These are phyloP conservation scores for Ferrisia virgata DNA, from an alignment of 2,888 invertebrate genomes.

Conservation along the genomic window DNA sequence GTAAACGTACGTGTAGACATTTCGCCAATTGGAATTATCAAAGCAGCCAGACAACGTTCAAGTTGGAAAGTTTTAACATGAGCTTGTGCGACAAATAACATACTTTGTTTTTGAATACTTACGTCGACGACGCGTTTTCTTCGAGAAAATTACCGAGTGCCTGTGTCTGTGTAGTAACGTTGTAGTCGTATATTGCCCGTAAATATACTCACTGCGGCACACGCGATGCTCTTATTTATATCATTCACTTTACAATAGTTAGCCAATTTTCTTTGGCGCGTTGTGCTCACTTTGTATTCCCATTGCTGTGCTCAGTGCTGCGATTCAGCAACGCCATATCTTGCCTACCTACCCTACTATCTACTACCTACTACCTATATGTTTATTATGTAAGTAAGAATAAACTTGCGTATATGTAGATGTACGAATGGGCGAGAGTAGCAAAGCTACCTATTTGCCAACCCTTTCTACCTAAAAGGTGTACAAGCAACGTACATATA, in stretches of 20 bases:
- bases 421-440: neutral
- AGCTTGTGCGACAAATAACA: neutral
- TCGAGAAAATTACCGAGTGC: neutral
- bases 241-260: conserved; percentile 11
- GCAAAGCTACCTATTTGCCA: neutral
- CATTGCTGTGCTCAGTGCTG: neutral
- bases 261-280: conserved; percentile 20
- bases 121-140: neutral
- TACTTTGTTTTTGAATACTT: neutral
- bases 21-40: neutral
- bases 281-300: conserved; percentile 1
- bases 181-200: neutral
- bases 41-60: neutral
- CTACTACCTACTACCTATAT: neutral
- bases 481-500: too few relatives aligned
- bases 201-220: neutral
- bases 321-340: neutral
- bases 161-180: neutral
- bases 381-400: neutral
- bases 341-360: neutral
- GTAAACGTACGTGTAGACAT: too few relatives aligned
- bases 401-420: neutral
- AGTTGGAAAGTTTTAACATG: neutral
- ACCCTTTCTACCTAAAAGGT: neutral
- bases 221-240: conserved; percentile 9